Evolutionary conservation across 2,113 vertebrate species (phyloP).

Genomic region (Myiopsitta monachus): DNA sequence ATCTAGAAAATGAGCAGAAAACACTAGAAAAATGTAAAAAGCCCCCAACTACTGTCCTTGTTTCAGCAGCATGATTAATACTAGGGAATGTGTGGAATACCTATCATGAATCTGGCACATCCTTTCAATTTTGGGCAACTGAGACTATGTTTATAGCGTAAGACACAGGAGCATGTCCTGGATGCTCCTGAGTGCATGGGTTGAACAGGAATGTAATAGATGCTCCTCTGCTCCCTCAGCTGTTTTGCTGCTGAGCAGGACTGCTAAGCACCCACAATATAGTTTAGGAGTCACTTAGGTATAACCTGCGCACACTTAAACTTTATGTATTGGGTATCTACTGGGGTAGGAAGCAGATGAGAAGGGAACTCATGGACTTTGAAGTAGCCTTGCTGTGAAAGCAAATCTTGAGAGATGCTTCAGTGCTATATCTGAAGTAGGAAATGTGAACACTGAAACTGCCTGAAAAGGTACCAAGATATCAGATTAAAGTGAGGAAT

Average conservation of each 20-base stretch:
- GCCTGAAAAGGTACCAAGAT: neutral
- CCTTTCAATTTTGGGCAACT: neutral
- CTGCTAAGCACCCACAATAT: neutral
- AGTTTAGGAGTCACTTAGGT: neutral
- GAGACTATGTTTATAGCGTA: neutral
- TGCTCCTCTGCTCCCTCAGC: neutral
- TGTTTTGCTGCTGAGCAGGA: neutral
- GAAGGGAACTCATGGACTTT: neutral
- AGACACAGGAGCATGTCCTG: neutral
- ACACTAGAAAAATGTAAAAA: neutral
- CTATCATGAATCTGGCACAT: neutral
- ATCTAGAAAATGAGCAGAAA: neutral
- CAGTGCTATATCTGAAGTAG: neutral
- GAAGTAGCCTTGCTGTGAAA: neutral
- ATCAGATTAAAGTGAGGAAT: neutral
- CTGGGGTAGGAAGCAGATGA: neutral
- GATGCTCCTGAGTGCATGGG: accelerated
- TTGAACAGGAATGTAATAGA: too few relatives aligned
- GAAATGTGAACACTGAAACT: neutral
- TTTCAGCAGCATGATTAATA: neutral
- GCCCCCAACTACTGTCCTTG: neutral
- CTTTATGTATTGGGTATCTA: neutral
- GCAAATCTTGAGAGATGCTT: neutral
- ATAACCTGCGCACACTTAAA: neutral
- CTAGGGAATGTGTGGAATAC: neutral